These are phyloP conservation scores for Sebastes matsubarae DNA, from an alignment of 2,797 vertebrate species.

Conservation along the genomic window DNA sequence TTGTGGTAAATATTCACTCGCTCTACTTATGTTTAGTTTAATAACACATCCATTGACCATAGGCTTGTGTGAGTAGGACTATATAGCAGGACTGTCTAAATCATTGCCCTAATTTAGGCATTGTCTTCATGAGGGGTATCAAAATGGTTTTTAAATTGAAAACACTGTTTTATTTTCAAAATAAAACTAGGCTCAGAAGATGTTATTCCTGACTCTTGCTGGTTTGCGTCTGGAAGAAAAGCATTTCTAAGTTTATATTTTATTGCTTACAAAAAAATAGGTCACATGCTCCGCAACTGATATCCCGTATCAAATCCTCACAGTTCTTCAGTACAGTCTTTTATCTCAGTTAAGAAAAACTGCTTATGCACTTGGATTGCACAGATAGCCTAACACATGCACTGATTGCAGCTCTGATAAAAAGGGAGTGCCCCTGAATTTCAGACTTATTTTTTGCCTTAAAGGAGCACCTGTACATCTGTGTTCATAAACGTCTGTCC, in stretches of 20 bases:
- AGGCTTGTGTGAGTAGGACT: neutral
- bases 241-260: constrained; percentile 14
- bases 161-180: constrained; percentile 2
- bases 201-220: neutral
- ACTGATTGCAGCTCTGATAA: constrained; percentile 27
- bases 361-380: neutral
- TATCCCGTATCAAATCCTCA: neutral
- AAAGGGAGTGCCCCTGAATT: constrained; percentile 22
- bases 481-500: constrained; percentile 44
- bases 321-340: neutral
- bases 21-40: neutral
- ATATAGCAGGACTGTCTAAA: neutral
- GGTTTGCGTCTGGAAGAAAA: constrained; percentile 14
- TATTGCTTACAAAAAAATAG: constrained; percentile 26
- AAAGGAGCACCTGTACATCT: constrained; percentile 28
- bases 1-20: neutral
- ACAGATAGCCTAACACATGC: neutral
- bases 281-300: neutral
- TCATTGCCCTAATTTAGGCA: neutral
- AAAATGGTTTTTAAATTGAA: constrained; percentile 14
- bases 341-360: neutral
- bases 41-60: neutral
- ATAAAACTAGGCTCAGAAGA: neutral
- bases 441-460: constrained; percentile 13
- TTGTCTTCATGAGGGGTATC: neutral